These are phyloP conservation scores for Camponotus pennsylvanicus DNA, from an alignment of 1,140 invertebrate genomes.

Conservation along the genomic window DNA sequence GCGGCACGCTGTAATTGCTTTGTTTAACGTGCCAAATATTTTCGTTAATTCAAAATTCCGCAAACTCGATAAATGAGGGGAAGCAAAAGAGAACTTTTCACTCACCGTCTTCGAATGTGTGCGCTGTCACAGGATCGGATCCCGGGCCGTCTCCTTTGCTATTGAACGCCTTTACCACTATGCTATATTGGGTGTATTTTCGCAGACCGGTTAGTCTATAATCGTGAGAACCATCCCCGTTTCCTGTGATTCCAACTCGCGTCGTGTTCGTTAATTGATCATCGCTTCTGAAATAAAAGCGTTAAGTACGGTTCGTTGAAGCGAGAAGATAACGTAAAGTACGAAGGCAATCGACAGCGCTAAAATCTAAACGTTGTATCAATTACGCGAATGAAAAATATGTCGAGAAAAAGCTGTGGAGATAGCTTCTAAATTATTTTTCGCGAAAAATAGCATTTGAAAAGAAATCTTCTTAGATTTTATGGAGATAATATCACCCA, in stretches of 20 bases:
- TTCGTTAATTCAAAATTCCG: constrained; percentile 11
- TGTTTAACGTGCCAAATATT: constrained; percentile 46
- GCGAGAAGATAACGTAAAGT: constrained; percentile 66
- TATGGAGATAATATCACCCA: not conserved
- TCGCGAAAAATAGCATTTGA: not conserved
- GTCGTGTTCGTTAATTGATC: constrained; percentile 85
- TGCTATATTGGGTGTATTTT: constrained; percentile 93
- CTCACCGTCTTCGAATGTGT: constrained; percentile 93
- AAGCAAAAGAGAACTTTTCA: constrained; percentile 22
- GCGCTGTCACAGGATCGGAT: constrained; percentile 89
- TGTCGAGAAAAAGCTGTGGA: not conserved
- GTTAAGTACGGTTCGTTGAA: constrained; percentile 25
- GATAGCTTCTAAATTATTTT: not conserved
- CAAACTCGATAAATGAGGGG: not conserved
- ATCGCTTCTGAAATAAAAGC: constrained; percentile 78
- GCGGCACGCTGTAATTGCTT: constrained; percentile 40
- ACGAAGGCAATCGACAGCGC: constrained; percentile 16
- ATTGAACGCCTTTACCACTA: constrained; percentile 93
- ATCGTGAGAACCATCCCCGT: constrained; percentile 86
- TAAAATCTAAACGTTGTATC: constrained; percentile 2
- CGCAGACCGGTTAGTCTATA: constrained; percentile 89
- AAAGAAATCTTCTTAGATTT: not conserved
- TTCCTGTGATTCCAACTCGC: constrained; percentile 85
- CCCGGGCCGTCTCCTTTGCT: constrained; percentile 92
- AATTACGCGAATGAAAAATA: not conserved